Percentiles rank a stretch among this genome's conserved stretches.
These are phyloP conservation scores for Plusia festucae DNA, from an alignment of 2,888 invertebrate genomes.

Conservation along the genomic window DNA sequence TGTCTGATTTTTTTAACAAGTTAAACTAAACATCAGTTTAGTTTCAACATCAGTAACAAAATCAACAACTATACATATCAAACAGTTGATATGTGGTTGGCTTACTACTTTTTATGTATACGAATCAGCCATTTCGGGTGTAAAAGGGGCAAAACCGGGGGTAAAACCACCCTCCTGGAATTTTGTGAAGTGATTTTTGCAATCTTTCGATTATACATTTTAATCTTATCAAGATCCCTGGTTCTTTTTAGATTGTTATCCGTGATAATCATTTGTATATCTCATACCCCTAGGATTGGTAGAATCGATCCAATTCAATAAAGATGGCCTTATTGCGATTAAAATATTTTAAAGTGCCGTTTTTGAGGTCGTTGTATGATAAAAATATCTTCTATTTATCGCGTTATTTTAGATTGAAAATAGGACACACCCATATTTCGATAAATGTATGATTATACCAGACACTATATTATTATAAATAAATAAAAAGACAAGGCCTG, in stretches of 20 bases:
- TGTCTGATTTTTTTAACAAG: no score
- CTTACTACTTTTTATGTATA: no score
- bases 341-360: background rate
- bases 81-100: no score
- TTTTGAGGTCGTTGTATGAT: conserved; percentile 3
- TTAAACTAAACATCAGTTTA: no score
- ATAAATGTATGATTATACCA: background rate
- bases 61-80: no score
- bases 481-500: no score
- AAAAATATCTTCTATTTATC: background rate
- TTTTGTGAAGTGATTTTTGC: background rate
- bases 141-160: background rate
- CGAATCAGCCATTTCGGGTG: no score
- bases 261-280: background rate
- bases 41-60: no score
- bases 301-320: background rate
- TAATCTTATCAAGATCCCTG: background rate
- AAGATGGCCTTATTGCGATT: background rate
- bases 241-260: background rate
- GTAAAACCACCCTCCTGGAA: no score
- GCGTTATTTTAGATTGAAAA: background rate
- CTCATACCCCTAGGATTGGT: background rate
- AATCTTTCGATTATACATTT: background rate
- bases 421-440: background rate
- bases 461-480: no score